Evolutionary conservation across 2,888 invertebrate genomes (phyloP).

Genomic region (Apamea sordens): DNA sequence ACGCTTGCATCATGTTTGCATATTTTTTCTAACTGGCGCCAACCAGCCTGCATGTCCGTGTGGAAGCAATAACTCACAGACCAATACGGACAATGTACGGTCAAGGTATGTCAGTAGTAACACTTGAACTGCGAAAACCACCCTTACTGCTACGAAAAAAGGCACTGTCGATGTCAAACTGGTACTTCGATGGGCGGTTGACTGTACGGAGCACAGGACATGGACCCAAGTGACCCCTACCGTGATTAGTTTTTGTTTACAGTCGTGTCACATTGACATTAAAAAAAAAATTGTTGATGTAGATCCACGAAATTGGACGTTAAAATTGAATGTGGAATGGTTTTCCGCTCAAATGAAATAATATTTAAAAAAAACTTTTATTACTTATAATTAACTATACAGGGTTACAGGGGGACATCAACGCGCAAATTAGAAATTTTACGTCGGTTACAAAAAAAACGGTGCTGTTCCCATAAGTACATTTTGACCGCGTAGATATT

Average conservation of each 20-base stretch:
- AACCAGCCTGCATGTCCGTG: conserved; percentile 66
- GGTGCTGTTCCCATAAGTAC: too few relatives aligned
- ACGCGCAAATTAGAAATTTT: too few relatives aligned
- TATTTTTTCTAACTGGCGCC: conserved; percentile 77
- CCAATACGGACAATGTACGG: conserved; percentile 59
- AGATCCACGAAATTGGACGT: neutral
- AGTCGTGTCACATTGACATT: conserved; percentile 49
- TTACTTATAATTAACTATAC: too few relatives aligned
- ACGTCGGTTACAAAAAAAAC: too few relatives aligned
- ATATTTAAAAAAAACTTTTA: too few relatives aligned
- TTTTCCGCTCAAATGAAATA: neutral
- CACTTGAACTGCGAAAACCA: neutral
- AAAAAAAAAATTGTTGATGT: conserved; percentile 9
- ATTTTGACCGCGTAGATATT: too few relatives aligned
- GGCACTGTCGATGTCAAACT: neutral
- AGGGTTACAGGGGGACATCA: too few relatives aligned
- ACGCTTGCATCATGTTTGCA: conserved; percentile 33
- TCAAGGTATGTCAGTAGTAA: conserved; percentile 17
- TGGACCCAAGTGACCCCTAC: conserved; percentile 59
- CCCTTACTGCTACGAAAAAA: conserved; percentile 2
- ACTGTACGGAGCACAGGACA: conserved; percentile 43
- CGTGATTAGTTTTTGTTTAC: conserved; percentile 41
- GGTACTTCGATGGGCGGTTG: neutral
- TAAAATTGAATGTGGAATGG: neutral
- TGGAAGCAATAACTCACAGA: conserved; percentile 80